A percentile compares a stretch with the other conserved stretches of the same genome.
phyloP scores from a whole-genome alignment of 2,113 vertebrate genomes.

The Zingel zingel region DNA sequence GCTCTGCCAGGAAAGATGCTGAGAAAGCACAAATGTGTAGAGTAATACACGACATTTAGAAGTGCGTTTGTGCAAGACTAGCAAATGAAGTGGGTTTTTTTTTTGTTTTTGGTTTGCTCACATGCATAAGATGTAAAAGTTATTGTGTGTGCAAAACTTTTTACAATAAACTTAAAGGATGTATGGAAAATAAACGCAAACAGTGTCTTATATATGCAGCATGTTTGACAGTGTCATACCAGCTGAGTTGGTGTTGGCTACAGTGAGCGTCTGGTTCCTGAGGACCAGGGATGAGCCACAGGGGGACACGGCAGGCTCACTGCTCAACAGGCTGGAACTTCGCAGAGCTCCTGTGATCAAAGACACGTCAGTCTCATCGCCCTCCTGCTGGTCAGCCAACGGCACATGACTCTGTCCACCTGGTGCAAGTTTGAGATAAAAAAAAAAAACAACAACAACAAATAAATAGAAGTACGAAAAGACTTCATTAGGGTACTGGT shows the following conservation, averaged over 20 bases:
- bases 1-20: slow-evolving; percentile 91
- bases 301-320: slow-evolving; percentile 16
- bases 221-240: slow-evolving; percentile 77
- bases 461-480: neutral
- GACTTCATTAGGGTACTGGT: neutral
- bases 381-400: slow-evolving; percentile 74
- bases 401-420: slow-evolving; percentile 88
- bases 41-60: neutral
- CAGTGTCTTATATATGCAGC: neutral
- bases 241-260: slow-evolving; percentile 88
- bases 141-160: neutral
- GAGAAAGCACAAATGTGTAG: slow-evolving; percentile 3
- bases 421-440: slow-evolving; percentile 59
- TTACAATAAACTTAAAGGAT: slow-evolving; percentile 21
- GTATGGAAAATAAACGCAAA: neutral
- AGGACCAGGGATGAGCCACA: slow-evolving; percentile 79
- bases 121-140: neutral
- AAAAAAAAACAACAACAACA: too few relatives aligned
- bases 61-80: neutral
- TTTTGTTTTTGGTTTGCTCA: neutral
- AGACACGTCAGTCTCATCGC: slow-evolving; percentile 85
- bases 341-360: slow-evolving; percentile 92
- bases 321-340: slow-evolving; percentile 23
- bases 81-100: neutral
- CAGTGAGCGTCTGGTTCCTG: slow-evolving; percentile 82